Evolutionary conservation across 2,888 invertebrate genomes (phyloP).

Genomic region (Eubasilissa splendida): DNA sequence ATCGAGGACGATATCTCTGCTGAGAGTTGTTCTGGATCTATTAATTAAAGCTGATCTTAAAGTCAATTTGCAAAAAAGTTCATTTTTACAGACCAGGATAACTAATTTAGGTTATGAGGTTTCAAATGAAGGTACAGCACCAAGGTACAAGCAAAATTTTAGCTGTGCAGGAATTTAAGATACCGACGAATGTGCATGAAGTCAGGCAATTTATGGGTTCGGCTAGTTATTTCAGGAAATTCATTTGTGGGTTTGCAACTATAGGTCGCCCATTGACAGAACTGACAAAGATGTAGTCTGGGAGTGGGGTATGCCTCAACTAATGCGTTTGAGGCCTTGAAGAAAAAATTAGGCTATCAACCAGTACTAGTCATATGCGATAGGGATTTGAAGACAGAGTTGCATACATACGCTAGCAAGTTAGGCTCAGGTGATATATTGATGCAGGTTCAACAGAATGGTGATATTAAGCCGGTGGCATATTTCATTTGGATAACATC

Average conservation of each 20-base stretch:
- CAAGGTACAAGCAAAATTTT: slow-evolving; percentile 1
- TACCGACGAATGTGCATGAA: slow-evolving; percentile 1
- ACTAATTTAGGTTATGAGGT: slow-evolving; percentile 9
- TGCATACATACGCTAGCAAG: no score
- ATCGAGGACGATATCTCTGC: no score
- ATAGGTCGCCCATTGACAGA: no score
- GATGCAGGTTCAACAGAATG: not conserved
- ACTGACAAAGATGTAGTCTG: no score
- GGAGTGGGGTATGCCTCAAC: no score
- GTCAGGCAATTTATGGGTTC: slow-evolving; percentile 7
- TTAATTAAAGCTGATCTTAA: slow-evolving; percentile 7
- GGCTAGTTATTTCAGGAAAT: not conserved
- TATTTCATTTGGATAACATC: not conserved
- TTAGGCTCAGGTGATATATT: no score
- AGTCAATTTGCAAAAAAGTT: no score
- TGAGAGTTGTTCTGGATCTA: not conserved
- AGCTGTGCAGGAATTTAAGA: not conserved
- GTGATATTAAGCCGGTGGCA: not conserved
- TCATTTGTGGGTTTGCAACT: no score
- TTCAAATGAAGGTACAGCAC: not conserved
- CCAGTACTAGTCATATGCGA: not conserved
- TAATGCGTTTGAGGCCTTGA: no score
- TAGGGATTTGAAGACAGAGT: no score
- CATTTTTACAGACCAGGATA: not conserved
- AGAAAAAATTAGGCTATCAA: no score